Conservation (phyloP, 2,888 invertebrate genomes). For the Azorinus chamasolen region DNA sequence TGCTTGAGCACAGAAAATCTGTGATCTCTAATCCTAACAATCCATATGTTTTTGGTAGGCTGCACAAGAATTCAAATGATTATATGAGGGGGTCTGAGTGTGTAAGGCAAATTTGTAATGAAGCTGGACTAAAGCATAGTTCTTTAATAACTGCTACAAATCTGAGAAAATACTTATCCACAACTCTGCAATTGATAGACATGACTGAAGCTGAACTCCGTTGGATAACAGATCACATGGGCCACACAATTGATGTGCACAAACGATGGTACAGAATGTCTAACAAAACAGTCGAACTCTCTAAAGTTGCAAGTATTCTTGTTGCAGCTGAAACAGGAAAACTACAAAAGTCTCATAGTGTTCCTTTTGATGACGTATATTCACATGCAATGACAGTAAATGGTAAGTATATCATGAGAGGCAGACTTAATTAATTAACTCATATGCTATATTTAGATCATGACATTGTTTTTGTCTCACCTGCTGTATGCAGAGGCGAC, state of each 20-base stretch:
- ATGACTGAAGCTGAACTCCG: no score
- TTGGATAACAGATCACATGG: no score
- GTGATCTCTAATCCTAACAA: slow-evolving; percentile 2
- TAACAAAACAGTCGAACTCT: slow-evolving; percentile 12
- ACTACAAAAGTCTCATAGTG: slow-evolving; percentile 8
- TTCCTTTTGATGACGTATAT: slow-evolving; percentile 11
- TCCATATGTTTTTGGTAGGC: slow-evolving; percentile 15
- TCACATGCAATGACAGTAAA: no score
- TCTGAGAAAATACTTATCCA: slow-evolving; percentile 17
- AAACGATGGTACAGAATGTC: slow-evolving; percentile 10
- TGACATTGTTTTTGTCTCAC: no score
- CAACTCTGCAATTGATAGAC: not conserved
- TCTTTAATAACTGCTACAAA: slow-evolving; percentile 16
- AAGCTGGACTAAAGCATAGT: slow-evolving; percentile 9
- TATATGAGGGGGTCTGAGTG: slow-evolving; percentile 18
- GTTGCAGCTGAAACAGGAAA: slow-evolving; percentile 9
- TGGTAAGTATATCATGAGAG: no score
- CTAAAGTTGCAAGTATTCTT: slow-evolving; percentile 19
- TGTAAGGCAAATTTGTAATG: slow-evolving; percentile 4
- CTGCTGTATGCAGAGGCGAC: no score
- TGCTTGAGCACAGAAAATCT: slow-evolving; percentile 1
- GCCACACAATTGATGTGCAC: no score
- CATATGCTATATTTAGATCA: no score
- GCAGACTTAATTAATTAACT: no score
- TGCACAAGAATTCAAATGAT: slow-evolving; percentile 2